Percentiles rank a stretch among this genome's conserved stretches.
These are phyloP conservation scores for Tinamus major DNA, from an alignment of 2,797 vertebrate genomes.

Conservation along the genomic window DNA sequence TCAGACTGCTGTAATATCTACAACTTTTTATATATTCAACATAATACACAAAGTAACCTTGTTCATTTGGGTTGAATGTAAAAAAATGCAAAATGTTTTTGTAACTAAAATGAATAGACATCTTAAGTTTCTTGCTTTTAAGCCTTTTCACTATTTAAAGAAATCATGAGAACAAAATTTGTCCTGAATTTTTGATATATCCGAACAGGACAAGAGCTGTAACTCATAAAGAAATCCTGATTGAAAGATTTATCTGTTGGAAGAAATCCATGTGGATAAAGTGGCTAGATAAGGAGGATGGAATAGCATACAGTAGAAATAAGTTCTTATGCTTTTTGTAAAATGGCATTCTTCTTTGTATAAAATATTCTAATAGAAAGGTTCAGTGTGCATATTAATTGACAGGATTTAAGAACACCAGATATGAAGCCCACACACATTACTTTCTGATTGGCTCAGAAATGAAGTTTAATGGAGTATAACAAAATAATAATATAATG, in stretches of 20 bases:
- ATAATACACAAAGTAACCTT: neutral
- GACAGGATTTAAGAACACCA: slow-evolving; percentile 46
- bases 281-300: slow-evolving; percentile 75
- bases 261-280: slow-evolving; percentile 78
- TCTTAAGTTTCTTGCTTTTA: slow-evolving; percentile 48
- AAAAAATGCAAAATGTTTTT: neutral
- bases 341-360: slow-evolving; percentile 73
- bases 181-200: slow-evolving; percentile 63
- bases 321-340: slow-evolving; percentile 65
- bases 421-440: slow-evolving; percentile 33
- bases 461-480: slow-evolving; percentile 60
- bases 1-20: slow-evolving; percentile 10
- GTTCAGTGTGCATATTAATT: slow-evolving; percentile 66
- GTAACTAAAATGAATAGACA: neutral
- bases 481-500: slow-evolving; percentile 49
- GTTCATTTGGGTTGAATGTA: neutral
- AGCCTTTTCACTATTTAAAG: slow-evolving; percentile 45
- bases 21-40: neutral
- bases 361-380: slow-evolving; percentile 70
- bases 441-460: slow-evolving; percentile 45
- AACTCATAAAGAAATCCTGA: slow-evolving; percentile 64
- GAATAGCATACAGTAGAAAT: slow-evolving; percentile 71
- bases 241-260: slow-evolving; percentile 79
- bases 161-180: slow-evolving; percentile 51
- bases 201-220: slow-evolving; percentile 31